Percentiles rank a stretch among this genome's conserved stretches.
phyloP scores from a whole-genome alignment of 2,888 invertebrate species.

The Micoletzkya japonica region DNA sequence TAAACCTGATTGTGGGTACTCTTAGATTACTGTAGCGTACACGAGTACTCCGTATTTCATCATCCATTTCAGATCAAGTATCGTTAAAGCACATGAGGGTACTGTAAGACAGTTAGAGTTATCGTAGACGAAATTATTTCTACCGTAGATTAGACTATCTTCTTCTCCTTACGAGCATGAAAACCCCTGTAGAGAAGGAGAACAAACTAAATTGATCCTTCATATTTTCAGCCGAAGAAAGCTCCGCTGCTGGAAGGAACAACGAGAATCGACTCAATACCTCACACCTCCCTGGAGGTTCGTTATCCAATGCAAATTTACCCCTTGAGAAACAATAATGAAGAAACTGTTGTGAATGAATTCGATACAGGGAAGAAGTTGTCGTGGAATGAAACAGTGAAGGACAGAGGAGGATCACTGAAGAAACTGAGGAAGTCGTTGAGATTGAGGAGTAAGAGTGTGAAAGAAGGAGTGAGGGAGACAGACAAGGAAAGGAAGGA shows the following conservation, averaged over 20 bases:
- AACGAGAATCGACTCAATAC: conserved; percentile 16
- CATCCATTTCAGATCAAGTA: neutral
- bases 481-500: conserved; percentile 11
- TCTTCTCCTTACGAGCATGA: too few relatives aligned
- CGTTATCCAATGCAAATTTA: too few relatives aligned
- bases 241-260: conserved; percentile 29
- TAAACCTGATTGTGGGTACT: conserved; percentile 26
- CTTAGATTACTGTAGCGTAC: neutral
- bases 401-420: conserved; percentile 26
- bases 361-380: conserved; percentile 23
- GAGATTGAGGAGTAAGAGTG: conserved; percentile 26
- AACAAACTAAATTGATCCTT: too few relatives aligned
- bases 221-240: conserved; percentile 53
- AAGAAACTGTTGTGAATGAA: neutral
- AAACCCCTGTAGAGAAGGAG: too few relatives aligned
- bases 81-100: neutral
- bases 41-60: too few relatives aligned
- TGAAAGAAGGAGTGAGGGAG: conserved; percentile 18
- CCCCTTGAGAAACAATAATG: conserved; percentile 4
- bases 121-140: too few relatives aligned
- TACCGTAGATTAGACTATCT: too few relatives aligned
- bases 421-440: conserved; percentile 22
- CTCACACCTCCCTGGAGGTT: conserved; percentile 17
- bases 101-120: too few relatives aligned
- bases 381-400: conserved; percentile 24